Conservation (phyloP, 2,888 invertebrate species). For the Dynastes tityus region DNA sequence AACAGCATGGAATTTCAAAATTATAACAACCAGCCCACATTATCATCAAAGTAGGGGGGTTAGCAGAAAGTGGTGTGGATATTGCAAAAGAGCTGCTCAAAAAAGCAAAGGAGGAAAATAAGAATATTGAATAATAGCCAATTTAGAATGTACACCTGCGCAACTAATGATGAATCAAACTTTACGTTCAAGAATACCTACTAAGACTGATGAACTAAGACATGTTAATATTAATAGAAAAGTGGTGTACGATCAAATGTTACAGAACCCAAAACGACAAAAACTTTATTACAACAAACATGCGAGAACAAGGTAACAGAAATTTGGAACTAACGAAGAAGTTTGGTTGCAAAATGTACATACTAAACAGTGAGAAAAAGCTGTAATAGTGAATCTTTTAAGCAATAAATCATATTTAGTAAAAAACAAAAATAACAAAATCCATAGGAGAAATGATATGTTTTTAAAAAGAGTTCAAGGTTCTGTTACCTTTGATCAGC, state of each 20-base stretch:
- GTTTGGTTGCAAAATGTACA: neutral
- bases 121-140: conserved; percentile 9
- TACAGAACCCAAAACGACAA: neutral
- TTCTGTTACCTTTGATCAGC: too few relatives aligned
- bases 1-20: conserved; percentile 22
- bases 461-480: too few relatives aligned
- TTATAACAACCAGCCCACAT: conserved; percentile 44
- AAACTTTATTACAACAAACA: neutral
- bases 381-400: neutral
- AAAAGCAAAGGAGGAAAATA: neutral
- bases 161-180: conserved; percentile 11
- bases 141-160: conserved; percentile 5
- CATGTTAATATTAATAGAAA: neutral
- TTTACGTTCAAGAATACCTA: conserved; percentile 26
- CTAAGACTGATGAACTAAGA: neutral
- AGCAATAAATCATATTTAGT: too few relatives aligned
- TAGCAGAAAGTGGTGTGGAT: conserved; percentile 35
- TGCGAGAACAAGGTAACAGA: neutral
- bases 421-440: too few relatives aligned
- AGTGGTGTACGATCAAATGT: neutral
- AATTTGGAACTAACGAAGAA: neutral
- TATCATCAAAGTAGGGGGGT: conserved; percentile 39
- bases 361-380: neutral
- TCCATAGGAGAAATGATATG: too few relatives aligned
- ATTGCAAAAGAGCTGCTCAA: conserved; percentile 27